phyloP scores from a whole-genome alignment of 1,140 invertebrate species.

The Goniozus legneri region DNA sequence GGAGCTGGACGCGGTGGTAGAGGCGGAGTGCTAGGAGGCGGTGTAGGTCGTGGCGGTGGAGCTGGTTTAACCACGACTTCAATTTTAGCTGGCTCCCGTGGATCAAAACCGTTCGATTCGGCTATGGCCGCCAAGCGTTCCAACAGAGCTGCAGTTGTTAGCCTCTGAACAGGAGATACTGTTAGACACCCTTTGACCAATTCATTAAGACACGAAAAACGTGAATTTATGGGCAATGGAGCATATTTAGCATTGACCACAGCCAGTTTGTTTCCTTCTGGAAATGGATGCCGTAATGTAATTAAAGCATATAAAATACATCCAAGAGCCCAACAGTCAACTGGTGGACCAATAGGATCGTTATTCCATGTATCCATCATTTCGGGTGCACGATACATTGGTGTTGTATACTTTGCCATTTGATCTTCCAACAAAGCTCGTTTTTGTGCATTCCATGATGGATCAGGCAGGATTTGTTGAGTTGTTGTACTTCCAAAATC shows the following conservation, averaged over 20 bases:
- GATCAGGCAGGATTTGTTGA: constrained; percentile 77
- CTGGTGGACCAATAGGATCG: constrained; percentile 80
- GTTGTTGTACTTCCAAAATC: constrained; percentile 97
- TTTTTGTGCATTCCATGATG: constrained; percentile 89
- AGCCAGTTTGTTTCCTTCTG: constrained; percentile 90
- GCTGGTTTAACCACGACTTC: constrained; percentile 50
- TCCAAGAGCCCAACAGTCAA: constrained; percentile 96
- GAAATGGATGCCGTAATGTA: constrained; percentile 94
- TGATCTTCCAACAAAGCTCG: constrained; percentile 89
- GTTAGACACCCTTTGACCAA: constrained; percentile 86
- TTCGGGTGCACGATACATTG: constrained; percentile 91
- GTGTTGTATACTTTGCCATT: constrained; percentile 73
- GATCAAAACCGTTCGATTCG: constrained; percentile 75
- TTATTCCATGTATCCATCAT: constrained; percentile 98
- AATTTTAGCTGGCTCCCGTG: constrained; percentile 70
- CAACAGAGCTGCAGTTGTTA: constrained; percentile 73
- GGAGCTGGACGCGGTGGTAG: constrained; percentile 39
- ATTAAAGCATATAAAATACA: constrained; percentile 92
- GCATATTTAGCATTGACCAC: constrained; percentile 96
- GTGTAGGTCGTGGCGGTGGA: constrained; percentile 44
- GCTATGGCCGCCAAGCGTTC: constrained; percentile 84
- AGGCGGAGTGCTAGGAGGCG: constrained; percentile 34
- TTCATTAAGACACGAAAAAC: constrained; percentile 82
- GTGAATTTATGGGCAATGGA: constrained; percentile 75
- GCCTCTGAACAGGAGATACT: constrained; percentile 75